Base-by-base conservation (phyloP, 2,113 vertebrate species). In the Cyrtonyx montezumae region DNA sequence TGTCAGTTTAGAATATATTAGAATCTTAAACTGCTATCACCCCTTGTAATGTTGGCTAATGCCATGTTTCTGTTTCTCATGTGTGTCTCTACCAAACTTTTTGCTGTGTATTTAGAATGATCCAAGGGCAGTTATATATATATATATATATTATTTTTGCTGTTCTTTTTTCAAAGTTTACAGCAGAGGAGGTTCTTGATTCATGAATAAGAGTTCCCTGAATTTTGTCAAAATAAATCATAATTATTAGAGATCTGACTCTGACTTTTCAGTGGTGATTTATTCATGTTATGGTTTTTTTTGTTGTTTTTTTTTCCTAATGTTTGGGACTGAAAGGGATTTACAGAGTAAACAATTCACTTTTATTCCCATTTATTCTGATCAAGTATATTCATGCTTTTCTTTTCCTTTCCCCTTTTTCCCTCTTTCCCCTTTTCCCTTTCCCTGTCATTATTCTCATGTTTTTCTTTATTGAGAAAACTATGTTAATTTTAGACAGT, bases 401-500 rank as follows among this genome's bases (percentile, higher is more conserved):
- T 9, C 51, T 26, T 53, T 30, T 26, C 26, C 8, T 53, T 30
- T 53, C 28, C 51, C 51, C 28, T 30, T 40, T 40, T 40, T 40
- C 40, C 40, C 40, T 13, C 40, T 40, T 40, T 40, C 40, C 40
- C 40, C 40, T 40, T 40, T 40, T 40, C 40, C 26, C 51, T 30
- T 53, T 26, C 28, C 26, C 8, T 53, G 6, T 51, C 5, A 67
- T 76, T 67, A 13, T 76, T 87, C 32, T 70, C 73, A 26, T 58
- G 20, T 48, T 90, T 85, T 65, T 76, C 26, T 36, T 81, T 62
- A 80, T 68, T 26, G 40, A 86, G 40, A 83, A 77, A 81, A 49
- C 20, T n/a, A 2, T 74, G 21, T 7, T 87, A 21, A 9, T 42
- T 95, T 91, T 92, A 78, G 53, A 79, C 18, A 82, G 9, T 20